Percentiles rank a stretch among this genome's conserved stretches.
These are phyloP conservation scores for Oceanodroma leucorhoa DNA, from an alignment of 2,797 vertebrate genomes.

Conservation along the genomic window DNA sequence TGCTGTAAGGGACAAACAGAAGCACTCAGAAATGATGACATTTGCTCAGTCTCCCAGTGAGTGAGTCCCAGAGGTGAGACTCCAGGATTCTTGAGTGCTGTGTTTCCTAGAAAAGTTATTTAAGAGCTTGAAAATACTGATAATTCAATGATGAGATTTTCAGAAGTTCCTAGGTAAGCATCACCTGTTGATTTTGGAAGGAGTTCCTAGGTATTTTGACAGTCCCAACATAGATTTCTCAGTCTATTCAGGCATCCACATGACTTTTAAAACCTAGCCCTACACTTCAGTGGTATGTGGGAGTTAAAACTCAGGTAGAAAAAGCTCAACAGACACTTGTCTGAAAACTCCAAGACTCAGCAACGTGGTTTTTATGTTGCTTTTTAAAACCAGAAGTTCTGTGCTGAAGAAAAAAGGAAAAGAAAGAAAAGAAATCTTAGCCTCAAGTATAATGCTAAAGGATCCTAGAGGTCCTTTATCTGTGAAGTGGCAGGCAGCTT, in stretches of 20 bases:
- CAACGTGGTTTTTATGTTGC: neutral
- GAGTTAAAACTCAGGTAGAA: neutral
- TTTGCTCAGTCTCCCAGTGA: neutral
- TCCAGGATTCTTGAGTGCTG: neutral
- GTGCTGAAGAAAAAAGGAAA: neutral
- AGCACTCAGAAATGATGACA: neutral
- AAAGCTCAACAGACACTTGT: neutral
- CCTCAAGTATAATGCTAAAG: neutral
- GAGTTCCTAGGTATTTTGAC: neutral
- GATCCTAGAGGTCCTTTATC: neutral
- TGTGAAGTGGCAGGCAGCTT: neutral
- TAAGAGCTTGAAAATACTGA: neutral
- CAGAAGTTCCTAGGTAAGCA: neutral
- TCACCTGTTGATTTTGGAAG: neutral
- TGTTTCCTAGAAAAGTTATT: neutral
- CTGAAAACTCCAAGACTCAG: neutral
- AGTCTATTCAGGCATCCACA: neutral
- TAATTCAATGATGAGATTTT: neutral
- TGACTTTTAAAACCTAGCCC: neutral
- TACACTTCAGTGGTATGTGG: neutral
- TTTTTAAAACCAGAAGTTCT: neutral
- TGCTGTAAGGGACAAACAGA: neutral
- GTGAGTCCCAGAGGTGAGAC: neutral
- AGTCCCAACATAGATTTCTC: neutral
- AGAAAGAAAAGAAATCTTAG: neutral